Evolutionary conservation across 2,797 vertebrate species (phyloP), one percentile per base, ranked within the genome.

Genomic region (Chaetodon trifasciatus): DNA sequence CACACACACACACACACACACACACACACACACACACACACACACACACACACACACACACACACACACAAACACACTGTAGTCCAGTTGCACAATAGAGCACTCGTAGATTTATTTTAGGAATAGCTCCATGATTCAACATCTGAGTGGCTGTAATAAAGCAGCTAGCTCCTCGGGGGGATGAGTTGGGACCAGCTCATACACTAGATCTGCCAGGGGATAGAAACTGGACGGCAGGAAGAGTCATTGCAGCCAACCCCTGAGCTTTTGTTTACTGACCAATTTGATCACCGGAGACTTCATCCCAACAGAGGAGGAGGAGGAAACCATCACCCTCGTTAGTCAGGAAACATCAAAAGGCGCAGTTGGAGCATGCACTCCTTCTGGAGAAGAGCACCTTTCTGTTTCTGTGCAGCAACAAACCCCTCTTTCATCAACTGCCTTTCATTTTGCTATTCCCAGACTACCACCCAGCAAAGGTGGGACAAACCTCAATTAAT

Each of bases 71-170:
- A 35, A 58, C 35, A 83, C 47, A 17, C 47, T 72, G 74, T 1
- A 65, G 49, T 70, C 64, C 49, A 86, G 76, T 77, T 88, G 53
- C 67, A 87, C 85, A 86, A 83, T 73, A 67, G 68, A 79, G 81
- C 68, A 81, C 83, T 82, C 78, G 8, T 70, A 10, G 53, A 75
- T 89, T 83, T 91, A 93, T 91, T 92, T 92, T 88, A 79, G 77
- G 83, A 84, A 80, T 10, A 68, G 67, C 68, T 46, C 76, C 46
- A 61, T 92, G 91, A 93, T 90, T 93, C 92, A 92, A 82, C 81
- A 86, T 89, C 76, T 55, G 88, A 89, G 89, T 79, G 87, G 77
- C 52, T 83, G 75, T 53, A 87, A 86, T 73, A 76, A 90, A 90
- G 77, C 85, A 21, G 67, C 10, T 68, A 85, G 56, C 63, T 78